Evolutionary conservation across 2,888 invertebrate species (phyloP), one percentile per base, ranked within the genome.

Genomic region (Brenthis ino): DNA sequence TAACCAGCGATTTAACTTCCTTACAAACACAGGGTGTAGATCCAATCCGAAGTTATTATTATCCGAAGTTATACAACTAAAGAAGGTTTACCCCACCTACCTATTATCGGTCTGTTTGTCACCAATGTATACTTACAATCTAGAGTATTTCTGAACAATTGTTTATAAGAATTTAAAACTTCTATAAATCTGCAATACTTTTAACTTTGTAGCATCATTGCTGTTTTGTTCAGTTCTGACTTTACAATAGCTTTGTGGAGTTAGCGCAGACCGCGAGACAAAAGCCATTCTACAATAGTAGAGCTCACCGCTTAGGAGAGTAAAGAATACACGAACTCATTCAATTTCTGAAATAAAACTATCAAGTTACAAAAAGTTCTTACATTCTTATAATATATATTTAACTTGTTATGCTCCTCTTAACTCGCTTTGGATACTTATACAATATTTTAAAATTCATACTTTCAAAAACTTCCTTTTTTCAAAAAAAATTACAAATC

Each of bases 191-290:
- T 51, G 53, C 37, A 53, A 63, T 43, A 53, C 63, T 63, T 63
- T 63, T 53, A 63, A 63, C 53, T 63, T 63, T 53, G 53, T 51
- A 53, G 20, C 37, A 63, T 53, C 53, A 53, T 48, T 28, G n/a
- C n/a, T 60, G 60, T 60, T 60, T 60, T 60, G 60, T 60, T 60
- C 53, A 8, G 63, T 43, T 63, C 20, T 53, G 63, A 20, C 37
- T 63, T 63, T 37, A 63, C 63, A 63, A 63, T 63, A 51, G 63
- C 53, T 63, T 63, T 63, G 63, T 63, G 63, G 16, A n/a, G 63
- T 63, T 63, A 33, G 63, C 53, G 37, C 37, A 53, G 63, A 63
- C 61, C 37, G 61, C 63, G 63, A 63, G 63, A 63, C 63, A 63
- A 63, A 63, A 63, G 63, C 63, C 51, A 24, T 53, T 63, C 63